A percentile compares a stretch with the other conserved stretches of the same genome.
phyloP scores from a whole-genome alignment of 2,797 vertebrate species.

The Manis javanica region DNA sequence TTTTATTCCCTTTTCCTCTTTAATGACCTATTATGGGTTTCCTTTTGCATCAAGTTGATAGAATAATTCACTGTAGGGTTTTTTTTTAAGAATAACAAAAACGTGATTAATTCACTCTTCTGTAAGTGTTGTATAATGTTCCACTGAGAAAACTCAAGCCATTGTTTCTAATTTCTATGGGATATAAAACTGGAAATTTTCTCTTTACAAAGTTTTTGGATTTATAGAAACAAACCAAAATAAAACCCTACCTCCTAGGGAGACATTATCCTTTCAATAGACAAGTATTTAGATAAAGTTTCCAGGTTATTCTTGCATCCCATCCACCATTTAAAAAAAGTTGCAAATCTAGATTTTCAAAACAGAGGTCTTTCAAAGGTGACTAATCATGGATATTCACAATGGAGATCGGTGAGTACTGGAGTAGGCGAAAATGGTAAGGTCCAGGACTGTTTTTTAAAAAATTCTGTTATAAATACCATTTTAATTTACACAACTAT shows the following conservation, averaged over 20 bases:
- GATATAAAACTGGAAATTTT: background rate
- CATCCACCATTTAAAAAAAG: background rate
- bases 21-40: background rate
- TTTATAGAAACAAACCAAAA: background rate
- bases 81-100: background rate
- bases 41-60: background rate
- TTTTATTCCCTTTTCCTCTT: background rate
- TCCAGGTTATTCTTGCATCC: background rate
- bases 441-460: background rate
- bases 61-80: background rate
- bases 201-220: background rate
- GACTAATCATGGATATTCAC: background rate
- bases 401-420: background rate
- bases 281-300: background rate
- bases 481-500: background rate
- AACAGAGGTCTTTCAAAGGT: background rate
- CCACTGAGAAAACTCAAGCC: background rate
- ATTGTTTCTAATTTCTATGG: background rate
- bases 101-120: background rate
- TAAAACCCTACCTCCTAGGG: background rate
- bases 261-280: background rate
- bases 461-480: background rate
- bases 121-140: background rate
- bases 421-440: background rate
- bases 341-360: background rate